phyloP scores from a whole-genome alignment of 2,888 invertebrate genomes.

The Steinernema carpocapsae region DNA sequence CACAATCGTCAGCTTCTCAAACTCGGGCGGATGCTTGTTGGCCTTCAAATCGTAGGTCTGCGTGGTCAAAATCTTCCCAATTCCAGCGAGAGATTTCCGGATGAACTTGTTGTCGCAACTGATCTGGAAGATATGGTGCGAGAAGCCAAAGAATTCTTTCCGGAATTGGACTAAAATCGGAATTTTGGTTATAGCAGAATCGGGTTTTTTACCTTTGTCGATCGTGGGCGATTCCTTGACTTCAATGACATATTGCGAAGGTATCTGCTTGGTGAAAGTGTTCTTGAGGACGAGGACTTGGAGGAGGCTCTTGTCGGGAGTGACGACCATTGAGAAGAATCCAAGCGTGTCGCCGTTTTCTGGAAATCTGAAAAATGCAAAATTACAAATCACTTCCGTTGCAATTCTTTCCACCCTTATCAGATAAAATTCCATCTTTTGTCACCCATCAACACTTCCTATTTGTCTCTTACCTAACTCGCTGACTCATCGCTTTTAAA shows the following conservation, averaged over 20 bases:
- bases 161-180: slow-evolving; percentile 7
- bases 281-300: slow-evolving; percentile 3
- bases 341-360: slow-evolving; percentile 9
- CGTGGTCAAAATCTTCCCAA: slow-evolving; percentile 20
- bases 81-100: background rate
- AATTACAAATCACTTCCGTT: too few relatives aligned
- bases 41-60: slow-evolving; percentile 10
- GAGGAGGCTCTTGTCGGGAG: slow-evolving; percentile 7
- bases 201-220: background rate
- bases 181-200: too few relatives aligned
- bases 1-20: background rate
- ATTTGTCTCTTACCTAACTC: background rate
- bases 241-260: slow-evolving; percentile 16
- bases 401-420: too few relatives aligned
- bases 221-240: background rate
- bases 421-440: too few relatives aligned
- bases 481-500: background rate
- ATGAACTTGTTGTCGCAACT: slow-evolving; percentile 7
- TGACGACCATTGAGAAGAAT: slow-evolving; percentile 12
- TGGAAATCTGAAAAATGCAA: background rate
- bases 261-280: slow-evolving; percentile 10
- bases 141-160: slow-evolving; percentile 1
- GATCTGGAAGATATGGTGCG: slow-evolving; percentile 28
- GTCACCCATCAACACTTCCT: too few relatives aligned
- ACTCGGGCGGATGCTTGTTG: background rate